Evolutionary conservation across 2,113 vertebrate genomes (phyloP).

Genomic region (Fregetta grallaria): DNA sequence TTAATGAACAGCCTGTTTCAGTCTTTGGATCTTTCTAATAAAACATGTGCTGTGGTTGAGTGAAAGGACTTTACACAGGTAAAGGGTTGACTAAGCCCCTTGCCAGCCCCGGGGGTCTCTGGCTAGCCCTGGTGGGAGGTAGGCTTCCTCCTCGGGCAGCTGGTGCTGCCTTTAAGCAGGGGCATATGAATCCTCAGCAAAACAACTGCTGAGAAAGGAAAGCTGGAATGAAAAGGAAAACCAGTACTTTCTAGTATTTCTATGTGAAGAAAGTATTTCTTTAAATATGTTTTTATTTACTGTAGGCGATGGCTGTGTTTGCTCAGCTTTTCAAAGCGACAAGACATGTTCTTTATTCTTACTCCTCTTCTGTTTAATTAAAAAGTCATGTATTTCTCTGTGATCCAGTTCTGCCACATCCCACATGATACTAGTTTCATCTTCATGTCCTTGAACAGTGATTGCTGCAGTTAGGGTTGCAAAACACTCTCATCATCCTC

Average conservation of each 20-base stretch:
- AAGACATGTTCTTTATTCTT: background rate
- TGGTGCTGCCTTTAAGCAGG: background rate
- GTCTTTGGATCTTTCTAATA: background rate
- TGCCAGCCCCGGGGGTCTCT: background rate
- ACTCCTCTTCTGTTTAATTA: background rate
- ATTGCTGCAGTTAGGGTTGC: background rate
- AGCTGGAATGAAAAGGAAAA: background rate
- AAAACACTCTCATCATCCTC: background rate
- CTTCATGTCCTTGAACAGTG: background rate
- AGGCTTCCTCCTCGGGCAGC: background rate
- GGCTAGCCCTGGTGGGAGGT: background rate
- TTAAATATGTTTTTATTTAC: background rate
- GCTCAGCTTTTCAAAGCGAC: background rate
- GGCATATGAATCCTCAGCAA: background rate
- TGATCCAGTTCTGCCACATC: background rate
- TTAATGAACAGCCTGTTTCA: background rate
- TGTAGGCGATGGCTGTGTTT: background rate
- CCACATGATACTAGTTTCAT: background rate
- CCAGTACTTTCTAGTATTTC: background rate
- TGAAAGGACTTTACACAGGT: background rate
- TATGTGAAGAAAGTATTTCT: background rate
- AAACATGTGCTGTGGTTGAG: background rate
- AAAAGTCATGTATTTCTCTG: background rate
- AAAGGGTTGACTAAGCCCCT: background rate
- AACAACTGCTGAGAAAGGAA: background rate